Evolutionary conservation across 2,113 vertebrate species (phyloP).

Genomic region (Amia ocellicauda): DNA sequence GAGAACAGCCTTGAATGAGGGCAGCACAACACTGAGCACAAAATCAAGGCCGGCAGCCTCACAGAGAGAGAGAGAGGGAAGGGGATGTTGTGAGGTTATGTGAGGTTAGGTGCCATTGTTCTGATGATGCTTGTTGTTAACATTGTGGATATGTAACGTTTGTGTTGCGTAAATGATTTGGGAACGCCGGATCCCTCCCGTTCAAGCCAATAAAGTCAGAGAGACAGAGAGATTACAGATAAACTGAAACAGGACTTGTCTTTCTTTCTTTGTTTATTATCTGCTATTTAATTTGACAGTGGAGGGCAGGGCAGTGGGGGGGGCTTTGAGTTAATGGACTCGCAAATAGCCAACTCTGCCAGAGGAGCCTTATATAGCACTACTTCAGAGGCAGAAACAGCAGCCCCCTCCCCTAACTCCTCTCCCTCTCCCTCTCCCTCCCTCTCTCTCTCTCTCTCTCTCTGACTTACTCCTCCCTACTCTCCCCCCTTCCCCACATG

Average conservation of each 20-base stretch:
- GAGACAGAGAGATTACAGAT: background rate
- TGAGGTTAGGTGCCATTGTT: too few species aligned
- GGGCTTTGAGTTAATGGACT: background rate
- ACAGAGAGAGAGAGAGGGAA: too few species aligned
- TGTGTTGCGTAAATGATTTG: too few species aligned
- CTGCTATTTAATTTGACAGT: background rate
- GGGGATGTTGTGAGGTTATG: too few species aligned
- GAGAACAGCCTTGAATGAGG: too few species aligned
- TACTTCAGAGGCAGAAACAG: background rate
- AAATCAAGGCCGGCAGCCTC: too few species aligned
- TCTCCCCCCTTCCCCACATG: background rate
- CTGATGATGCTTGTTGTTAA: too few species aligned
- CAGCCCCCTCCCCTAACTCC: background rate
- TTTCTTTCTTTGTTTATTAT: too few species aligned
- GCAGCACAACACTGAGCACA: too few species aligned
- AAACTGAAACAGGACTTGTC: background rate
- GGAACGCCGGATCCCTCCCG: too few species aligned
- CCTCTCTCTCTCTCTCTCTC: conserved; percentile 6
- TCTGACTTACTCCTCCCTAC: background rate
- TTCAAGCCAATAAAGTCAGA: too few species aligned
- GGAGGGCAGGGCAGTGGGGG: background rate
- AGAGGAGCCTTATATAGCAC: conserved; percentile 3
- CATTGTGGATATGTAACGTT: too few species aligned
- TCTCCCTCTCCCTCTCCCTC: background rate
- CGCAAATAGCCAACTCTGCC: background rate